These are phyloP conservation scores for Tetramorium bicarinatum DNA, from an alignment of 2,888 invertebrate genomes.

Conservation along the genomic window DNA sequence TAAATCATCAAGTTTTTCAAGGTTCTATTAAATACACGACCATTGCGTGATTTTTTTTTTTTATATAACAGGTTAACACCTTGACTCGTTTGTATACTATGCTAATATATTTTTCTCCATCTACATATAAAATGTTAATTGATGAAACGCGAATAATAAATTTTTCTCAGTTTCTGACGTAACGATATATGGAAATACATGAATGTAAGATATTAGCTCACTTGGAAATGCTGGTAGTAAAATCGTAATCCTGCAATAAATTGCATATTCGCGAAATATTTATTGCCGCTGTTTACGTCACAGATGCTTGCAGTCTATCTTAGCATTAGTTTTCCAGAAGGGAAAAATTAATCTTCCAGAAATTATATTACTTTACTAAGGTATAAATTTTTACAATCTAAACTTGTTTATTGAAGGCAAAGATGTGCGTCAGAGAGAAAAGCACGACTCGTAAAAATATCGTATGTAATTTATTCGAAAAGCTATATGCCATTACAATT, in stretches of 20 bases:
- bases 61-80: conserved; percentile 4
- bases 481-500: conserved; percentile 15
- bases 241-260: conserved; percentile 21
- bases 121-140: neutral
- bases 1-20: neutral
- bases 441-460: conserved; percentile 3
- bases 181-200: neutral
- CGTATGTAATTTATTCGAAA: conserved; percentile 48
- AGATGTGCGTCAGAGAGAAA: neutral
- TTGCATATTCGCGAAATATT: conserved; percentile 14
- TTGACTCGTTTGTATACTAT: neutral
- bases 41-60: neutral
- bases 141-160: conserved; percentile 12
- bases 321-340: neutral
- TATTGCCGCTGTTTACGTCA: conserved; percentile 10
- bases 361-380: neutral
- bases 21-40: neutral
- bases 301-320: neutral
- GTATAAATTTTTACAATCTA: neutral
- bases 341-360: neutral
- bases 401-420: neutral
- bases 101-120: neutral
- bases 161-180: neutral
- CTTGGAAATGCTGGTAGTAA: conserved; percentile 9
- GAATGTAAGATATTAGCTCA: conserved; percentile 7